Evolutionary conservation across 2,113 vertebrate species (phyloP), one percentile per base, ranked within the genome.

Genomic region (Notarius quadriscutis): DNA sequence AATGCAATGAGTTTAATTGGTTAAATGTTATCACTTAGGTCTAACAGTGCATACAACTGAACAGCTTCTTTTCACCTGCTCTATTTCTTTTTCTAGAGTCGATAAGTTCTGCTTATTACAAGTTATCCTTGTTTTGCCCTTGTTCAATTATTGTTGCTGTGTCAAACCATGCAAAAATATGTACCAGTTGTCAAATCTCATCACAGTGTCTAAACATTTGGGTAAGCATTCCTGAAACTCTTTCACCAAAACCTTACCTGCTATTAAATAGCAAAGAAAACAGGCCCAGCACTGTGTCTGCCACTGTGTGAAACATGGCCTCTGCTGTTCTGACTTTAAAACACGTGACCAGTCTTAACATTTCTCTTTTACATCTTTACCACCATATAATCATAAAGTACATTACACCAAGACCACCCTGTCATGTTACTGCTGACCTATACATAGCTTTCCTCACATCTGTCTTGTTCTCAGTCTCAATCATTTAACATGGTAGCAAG

Each of bases 401-500:
- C 0, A 57, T 34, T 18, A 87, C 2, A 51, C 18, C 57, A 30
- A 48, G 86, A 75, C 69, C 82, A 75, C 53, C 41, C 71, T 10
- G 50, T 75, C 22, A 22, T 87, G 57, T 87, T 87, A 83, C 65
- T 87, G 25, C 50, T 57, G 63, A 60, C 72, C 17, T 77, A 77
- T n/a, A 20, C 75, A 82, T 53, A 17, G 22, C 11, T 83, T 57
- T 55, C 30, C 75, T 84, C 41, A 82, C 55, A 71, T 82, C 4
- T 87, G 48, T 71, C 30, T 27, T 53, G 15, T 80, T 5, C 27
- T 80, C 17, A 20, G 17, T 81, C 63, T 81, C 25, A 74, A 22
- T 48, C 78, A 48, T 86, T 50, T 34, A 18, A 55, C 17, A 2
- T 85, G 71, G 55, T 82, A n/a, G 84, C 83, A 89, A 93, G 90